Evolutionary conservation across 2,113 vertebrate species (phyloP).

Genomic region (Ochotona curzoniae): DNA sequence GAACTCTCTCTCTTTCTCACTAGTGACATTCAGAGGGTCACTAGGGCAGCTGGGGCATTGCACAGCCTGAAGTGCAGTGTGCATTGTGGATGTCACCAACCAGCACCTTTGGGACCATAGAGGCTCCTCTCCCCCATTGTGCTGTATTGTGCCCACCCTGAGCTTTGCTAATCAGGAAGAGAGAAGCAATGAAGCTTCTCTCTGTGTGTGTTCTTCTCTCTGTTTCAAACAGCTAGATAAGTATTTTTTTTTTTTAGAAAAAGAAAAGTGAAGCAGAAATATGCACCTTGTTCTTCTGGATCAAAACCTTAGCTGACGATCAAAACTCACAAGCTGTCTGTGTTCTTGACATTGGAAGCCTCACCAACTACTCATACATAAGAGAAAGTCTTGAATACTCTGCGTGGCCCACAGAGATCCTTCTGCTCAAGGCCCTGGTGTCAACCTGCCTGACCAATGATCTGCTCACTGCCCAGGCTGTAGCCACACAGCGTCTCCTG

Average conservation of each 20-base stretch:
- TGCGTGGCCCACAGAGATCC: neutral
- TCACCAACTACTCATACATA: neutral
- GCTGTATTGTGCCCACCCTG: neutral
- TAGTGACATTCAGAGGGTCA: neutral
- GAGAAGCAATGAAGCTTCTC: too few species aligned
- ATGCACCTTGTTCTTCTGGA: neutral
- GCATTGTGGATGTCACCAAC: neutral
- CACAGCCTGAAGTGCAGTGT: neutral
- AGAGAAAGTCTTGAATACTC: neutral
- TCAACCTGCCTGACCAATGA: neutral
- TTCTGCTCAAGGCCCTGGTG: neutral
- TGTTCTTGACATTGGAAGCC: neutral
- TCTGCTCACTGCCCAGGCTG: neutral
- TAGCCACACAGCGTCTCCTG: too few species aligned
- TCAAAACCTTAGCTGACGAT: neutral
- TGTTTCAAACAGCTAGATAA: too few species aligned
- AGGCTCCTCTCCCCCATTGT: too few species aligned
- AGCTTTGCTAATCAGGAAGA: neutral
- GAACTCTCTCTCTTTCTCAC: neutral
- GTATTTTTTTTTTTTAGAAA: too few species aligned
- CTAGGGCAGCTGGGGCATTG: neutral
- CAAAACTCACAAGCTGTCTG: neutral
- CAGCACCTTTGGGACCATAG: accelerated
- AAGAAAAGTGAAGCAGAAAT: neutral
- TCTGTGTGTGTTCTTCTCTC: too few species aligned